A percentile compares a stretch with the other conserved stretches of the same genome.
Conservation (phyloP, 2,113 vertebrate genomes). For the Crotalus viridis region DNA sequence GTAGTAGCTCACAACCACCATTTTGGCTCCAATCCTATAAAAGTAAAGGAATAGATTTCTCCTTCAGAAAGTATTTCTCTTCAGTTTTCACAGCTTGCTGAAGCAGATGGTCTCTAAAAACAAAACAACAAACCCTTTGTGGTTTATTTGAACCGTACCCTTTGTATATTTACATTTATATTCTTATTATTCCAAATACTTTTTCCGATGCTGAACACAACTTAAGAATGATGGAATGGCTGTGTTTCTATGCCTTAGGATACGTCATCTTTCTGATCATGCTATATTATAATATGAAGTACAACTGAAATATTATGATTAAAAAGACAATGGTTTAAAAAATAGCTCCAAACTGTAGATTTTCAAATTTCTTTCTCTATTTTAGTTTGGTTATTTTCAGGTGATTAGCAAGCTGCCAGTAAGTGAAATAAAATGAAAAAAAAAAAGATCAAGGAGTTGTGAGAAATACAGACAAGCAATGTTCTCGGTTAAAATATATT, state of each 20-base stretch:
- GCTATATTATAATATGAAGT: not conserved
- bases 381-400: not conserved
- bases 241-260: not conserved
- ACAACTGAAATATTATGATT: not conserved
- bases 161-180: not conserved
- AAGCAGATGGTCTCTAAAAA: not conserved
- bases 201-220: not conserved
- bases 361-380: not conserved
- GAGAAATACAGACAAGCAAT: not conserved
- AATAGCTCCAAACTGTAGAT: not conserved
- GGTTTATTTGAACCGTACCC: not conserved
- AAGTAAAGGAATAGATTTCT: too few relatives aligned
- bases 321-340: not conserved
- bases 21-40: too few relatives aligned
- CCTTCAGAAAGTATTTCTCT: too few relatives aligned
- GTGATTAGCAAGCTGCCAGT: not conserved
- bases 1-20: too few relatives aligned
- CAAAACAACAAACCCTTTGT: not conserved
- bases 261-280: not conserved
- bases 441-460: not conserved
- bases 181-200: not conserved
- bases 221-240: not conserved
- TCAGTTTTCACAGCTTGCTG: too few relatives aligned
- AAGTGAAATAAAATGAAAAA: not conserved
- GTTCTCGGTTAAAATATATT: not conserved